Conservation (phyloP, 2,113 vertebrate species). For the Sciurus niger region DNA sequence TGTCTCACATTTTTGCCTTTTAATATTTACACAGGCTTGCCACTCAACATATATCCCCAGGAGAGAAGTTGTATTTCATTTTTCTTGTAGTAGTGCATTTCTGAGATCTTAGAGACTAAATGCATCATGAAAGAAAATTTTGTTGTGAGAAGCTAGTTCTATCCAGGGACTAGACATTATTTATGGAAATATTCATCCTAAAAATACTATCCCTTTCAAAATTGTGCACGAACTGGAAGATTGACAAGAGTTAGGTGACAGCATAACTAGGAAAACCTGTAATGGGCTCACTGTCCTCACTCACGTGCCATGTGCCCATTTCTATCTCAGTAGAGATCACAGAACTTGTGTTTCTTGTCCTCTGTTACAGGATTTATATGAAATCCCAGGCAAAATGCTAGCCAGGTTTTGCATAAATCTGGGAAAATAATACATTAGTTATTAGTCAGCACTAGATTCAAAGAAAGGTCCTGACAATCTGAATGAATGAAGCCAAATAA, state of each 20-base stretch:
- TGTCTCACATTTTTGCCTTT: neutral
- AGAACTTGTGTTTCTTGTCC: neutral
- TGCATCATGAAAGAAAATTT: neutral
- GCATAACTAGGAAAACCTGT: neutral
- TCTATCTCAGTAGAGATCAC: neutral
- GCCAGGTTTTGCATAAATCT: neutral
- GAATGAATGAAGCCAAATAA: neutral
- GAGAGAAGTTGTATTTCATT: neutral
- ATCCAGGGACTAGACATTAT: neutral
- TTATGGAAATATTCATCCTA: neutral
- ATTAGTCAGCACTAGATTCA: constrained; percentile 42
- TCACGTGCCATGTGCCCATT: neutral
- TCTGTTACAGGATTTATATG: neutral
- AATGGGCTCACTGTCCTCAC: neutral
- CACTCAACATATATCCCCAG: neutral
- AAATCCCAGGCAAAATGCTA: constrained; percentile 16
- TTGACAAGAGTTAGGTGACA: neutral
- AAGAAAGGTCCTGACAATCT: neutral
- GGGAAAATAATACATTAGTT: neutral
- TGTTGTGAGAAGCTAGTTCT: neutral
- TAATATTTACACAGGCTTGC: neutral
- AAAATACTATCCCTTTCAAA: constrained; percentile 40
- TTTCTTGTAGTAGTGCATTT: constrained; percentile 48
- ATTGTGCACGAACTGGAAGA: constrained; percentile 26
- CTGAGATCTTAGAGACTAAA: constrained; percentile 27